Conservation (phyloP, 92 coral and sea anemone species). For the Paramuricea clavata region DNA sequence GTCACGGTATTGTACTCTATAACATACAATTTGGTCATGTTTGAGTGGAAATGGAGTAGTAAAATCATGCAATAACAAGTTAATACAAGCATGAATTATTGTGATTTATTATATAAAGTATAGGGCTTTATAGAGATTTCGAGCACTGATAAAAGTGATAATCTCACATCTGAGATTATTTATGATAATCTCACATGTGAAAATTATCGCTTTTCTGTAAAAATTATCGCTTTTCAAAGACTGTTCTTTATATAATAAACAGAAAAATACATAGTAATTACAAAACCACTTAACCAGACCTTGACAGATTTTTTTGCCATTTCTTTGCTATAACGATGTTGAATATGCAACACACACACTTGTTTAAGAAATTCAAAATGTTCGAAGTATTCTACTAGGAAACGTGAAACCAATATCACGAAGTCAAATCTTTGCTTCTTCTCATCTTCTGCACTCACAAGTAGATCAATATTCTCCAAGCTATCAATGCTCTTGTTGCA, state of each 20-base stretch:
- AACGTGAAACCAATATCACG: constrained; percentile 63
- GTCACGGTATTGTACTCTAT: too few relatives aligned
- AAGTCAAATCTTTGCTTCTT: constrained; percentile 65
- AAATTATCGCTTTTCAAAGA: too few relatives aligned
- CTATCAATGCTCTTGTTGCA: constrained; percentile 18
- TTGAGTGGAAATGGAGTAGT: too few relatives aligned
- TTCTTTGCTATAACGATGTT: constrained; percentile 67
- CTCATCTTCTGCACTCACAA: constrained; percentile 63
- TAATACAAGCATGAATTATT: too few relatives aligned
- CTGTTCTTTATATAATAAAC: background rate
- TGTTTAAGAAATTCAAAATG: constrained; percentile 54
- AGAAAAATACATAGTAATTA: background rate
- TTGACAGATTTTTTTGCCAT: constrained; percentile 64
- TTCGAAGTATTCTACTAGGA: constrained; percentile 71
- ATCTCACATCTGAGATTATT: too few relatives aligned
- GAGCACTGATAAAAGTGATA: too few relatives aligned
- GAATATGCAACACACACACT: constrained; percentile 68
- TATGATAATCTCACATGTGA: too few relatives aligned
- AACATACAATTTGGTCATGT: too few relatives aligned
- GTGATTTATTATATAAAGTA: too few relatives aligned
- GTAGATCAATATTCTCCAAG: constrained; percentile 59
- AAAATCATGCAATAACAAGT: too few relatives aligned
- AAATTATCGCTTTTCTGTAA: too few relatives aligned
- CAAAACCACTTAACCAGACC: constrained; percentile 27
- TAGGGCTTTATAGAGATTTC: too few relatives aligned